Evolutionary conservation across 1,140 invertebrate species (phyloP).

Genomic region (Tetramorium alpestre): DNA sequence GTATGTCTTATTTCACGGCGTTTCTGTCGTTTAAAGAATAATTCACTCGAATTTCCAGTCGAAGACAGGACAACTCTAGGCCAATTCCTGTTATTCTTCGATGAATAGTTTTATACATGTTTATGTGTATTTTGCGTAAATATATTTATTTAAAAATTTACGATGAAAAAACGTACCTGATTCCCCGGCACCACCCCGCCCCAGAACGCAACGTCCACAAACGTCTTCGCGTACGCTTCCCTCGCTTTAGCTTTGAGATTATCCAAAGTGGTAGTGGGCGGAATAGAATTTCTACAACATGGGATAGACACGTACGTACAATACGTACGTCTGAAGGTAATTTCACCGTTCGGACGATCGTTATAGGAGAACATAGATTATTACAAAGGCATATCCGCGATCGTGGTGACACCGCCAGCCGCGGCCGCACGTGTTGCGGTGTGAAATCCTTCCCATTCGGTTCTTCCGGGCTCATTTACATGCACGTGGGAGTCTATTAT

Average conservation of each 20-base stretch:
- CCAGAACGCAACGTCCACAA: conserved; percentile 41
- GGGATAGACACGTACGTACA: not conserved
- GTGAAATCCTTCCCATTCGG: conserved; percentile 90
- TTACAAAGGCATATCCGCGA: conserved; percentile 92
- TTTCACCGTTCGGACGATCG: not conserved
- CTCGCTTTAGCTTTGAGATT: conserved; percentile 43
- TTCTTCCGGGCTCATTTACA: conserved; percentile 93
- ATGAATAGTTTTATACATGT: not conserved
- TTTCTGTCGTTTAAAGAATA: conserved; percentile 13
- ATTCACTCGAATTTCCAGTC: not conserved
- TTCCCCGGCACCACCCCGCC: conserved; percentile 41
- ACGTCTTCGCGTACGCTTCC: not conserved
- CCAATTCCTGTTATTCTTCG: not conserved
- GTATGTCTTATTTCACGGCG: conserved; percentile 26
- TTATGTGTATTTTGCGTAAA: not conserved
- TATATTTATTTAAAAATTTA: conserved; percentile 15
- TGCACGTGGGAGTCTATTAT: conserved; percentile 96
- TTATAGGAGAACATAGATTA: not conserved
- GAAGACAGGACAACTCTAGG: not conserved
- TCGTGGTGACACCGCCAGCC: conserved; percentile 90
- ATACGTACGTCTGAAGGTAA: not conserved
- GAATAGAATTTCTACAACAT: conserved; percentile 27
- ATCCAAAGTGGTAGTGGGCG: conserved; percentile 8
- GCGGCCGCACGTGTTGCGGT: conserved; percentile 90
- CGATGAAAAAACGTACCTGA: conserved; percentile 2